Conservation (phyloP, 2,113 vertebrate genomes). For the Saccopteryx leptura region DNA sequence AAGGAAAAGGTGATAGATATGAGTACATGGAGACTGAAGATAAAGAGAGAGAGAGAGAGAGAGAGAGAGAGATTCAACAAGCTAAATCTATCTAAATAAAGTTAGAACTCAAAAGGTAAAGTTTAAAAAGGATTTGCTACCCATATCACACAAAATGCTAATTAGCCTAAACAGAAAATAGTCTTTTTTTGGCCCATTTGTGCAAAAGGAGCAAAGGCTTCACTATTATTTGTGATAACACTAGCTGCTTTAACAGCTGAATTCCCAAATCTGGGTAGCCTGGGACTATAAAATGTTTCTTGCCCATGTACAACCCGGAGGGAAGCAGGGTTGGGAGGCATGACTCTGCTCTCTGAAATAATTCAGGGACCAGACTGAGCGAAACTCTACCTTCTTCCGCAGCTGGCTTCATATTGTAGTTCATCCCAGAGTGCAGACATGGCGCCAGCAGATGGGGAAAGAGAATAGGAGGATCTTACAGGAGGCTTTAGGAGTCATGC, state of each 20-base stretch:
- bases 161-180: background rate
- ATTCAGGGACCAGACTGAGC: background rate
- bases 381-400: background rate
- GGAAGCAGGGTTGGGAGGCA: background rate
- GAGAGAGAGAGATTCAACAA: no score
- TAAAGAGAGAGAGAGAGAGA: no score
- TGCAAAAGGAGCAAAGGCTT: background rate
- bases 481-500: background rate
- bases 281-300: background rate
- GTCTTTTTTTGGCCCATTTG: background rate
- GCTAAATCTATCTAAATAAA: background rate
- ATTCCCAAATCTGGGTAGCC: background rate
- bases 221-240: background rate
- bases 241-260: background rate
- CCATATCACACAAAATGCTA: background rate
- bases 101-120: background rate
- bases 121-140: background rate
- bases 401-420: background rate
- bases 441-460: background rate
- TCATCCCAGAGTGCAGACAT: no score
- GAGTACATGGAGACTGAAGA: background rate
- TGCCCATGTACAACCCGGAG: background rate
- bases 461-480: background rate
- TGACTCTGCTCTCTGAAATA: background rate
- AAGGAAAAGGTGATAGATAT: background rate